phyloP scores from a whole-genome alignment of 1,140 invertebrate species.

The Neodiprion virginianus region DNA sequence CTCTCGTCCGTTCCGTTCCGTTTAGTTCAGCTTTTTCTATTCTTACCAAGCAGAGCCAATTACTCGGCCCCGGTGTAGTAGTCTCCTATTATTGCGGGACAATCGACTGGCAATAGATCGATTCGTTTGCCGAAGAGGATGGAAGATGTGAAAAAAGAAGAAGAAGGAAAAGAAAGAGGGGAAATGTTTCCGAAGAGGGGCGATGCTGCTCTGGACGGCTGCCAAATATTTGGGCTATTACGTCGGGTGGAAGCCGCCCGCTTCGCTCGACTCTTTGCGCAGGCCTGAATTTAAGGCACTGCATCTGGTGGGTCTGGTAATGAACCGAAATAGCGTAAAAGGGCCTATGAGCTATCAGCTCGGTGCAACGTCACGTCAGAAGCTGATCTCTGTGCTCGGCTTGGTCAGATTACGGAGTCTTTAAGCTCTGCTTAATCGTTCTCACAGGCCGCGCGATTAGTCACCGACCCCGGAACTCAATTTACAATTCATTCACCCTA shows the following conservation, averaged over 20 bases:
- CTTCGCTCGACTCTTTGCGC: not conserved
- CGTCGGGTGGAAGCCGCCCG: not conserved
- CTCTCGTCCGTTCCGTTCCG: too few species aligned
- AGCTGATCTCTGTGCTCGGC: not conserved
- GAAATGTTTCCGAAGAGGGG: not conserved
- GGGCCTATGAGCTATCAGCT: not conserved
- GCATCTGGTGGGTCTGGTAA: conserved; percentile 4
- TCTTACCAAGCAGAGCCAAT: conserved; percentile 4
- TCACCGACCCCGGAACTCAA: too few species aligned
- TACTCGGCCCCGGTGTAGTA: not conserved
- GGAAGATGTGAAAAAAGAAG: too few species aligned
- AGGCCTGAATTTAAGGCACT: not conserved
- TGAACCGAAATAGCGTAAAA: not conserved
- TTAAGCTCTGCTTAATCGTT: too few species aligned
- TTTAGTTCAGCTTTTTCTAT: not conserved
- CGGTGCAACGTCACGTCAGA: not conserved
- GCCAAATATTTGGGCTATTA: not conserved
- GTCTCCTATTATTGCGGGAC: conserved; percentile 3
- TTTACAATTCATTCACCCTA: too few species aligned
- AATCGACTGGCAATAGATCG: not conserved
- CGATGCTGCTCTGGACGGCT: not conserved
- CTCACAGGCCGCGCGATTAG: too few species aligned
- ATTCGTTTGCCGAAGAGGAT: not conserved
- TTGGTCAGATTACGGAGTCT: too few species aligned
- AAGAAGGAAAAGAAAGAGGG: not conserved